Evolutionary conservation across 1,140 invertebrate genomes (phyloP), one percentile per base, ranked within the genome.

Genomic region (Caenorhabditis briggsae): DNA sequence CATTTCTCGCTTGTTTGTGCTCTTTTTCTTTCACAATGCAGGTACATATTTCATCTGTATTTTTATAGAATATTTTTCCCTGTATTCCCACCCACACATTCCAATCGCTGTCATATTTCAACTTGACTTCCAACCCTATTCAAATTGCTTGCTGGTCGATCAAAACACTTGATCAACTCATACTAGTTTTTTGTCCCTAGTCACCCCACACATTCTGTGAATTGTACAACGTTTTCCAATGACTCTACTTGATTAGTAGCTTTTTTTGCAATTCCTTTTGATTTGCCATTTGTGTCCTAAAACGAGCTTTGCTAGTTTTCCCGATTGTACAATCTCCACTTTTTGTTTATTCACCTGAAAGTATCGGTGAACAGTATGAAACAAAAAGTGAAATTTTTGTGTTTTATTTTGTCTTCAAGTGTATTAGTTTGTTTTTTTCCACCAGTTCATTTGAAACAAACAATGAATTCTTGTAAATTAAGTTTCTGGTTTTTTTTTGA

Each of bases 91-190:
- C 33, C 1, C 33, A 33, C 33, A 78, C 70, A 78, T 78, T 78
- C 70, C 70, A 78, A 53, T 25, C 5, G 12, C 23, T 41, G 6
- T 23, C 70, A 43, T 78, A 46, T 78, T 78, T 78, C 25, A 41
- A 65, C 12, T 33, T 59, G 8, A 8, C 8, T 46, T 46, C 33
- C 6, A 70, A 18, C 18, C 46, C 18, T 70, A 43, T 70, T 41
- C 33, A 70, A 70, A 70, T 70, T 46, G 64, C 46, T 78, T 78
- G 70, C 70, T 78, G 70, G 70, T 78, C 70, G 50, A 78, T 46
- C 33, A 33, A 33, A 50, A 78, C 53, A 25, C n/a, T 43, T 25
- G n/a, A 78, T 78, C 46, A 23, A 18, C 23, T 78, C 16, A 70
- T 46, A 2, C 6, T 70, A 18, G 33, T 64, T 14, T 58, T 58